Evolutionary conservation across 2,113 vertebrate species (phyloP).

Genomic region (Azemiops feae): DNA sequence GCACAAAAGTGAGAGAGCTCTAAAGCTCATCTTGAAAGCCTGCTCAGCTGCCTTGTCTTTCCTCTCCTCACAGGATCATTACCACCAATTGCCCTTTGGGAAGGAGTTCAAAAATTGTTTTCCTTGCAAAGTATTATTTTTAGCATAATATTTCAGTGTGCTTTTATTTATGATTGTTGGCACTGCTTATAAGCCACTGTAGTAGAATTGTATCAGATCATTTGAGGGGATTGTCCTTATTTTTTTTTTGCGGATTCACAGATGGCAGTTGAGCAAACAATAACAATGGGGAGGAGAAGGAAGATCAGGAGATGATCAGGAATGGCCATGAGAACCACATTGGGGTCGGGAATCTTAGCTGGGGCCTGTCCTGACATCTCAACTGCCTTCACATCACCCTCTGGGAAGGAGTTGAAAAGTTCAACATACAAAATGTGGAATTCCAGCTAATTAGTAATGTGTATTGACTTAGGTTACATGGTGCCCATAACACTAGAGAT

Average conservation of each 20-base stretch:
- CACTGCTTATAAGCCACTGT: background rate
- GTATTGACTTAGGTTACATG: background rate
- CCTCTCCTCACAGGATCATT: background rate
- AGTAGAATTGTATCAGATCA: background rate
- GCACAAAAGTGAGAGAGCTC: background rate
- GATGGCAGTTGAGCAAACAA: background rate
- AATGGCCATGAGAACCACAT: background rate
- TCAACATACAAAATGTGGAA: background rate
- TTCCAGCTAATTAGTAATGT: background rate
- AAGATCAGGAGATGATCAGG: background rate
- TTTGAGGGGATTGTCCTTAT: background rate
- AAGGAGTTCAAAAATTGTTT: background rate
- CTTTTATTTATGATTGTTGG: background rate
- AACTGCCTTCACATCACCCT: background rate
- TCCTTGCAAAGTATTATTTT: background rate
- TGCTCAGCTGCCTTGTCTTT: background rate
- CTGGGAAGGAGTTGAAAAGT: background rate
- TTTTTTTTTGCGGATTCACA: background rate
- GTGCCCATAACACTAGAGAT: background rate
- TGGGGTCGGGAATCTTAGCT: background rate
- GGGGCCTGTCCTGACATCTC: background rate
- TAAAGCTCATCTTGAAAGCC: background rate
- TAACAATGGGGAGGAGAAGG: background rate
- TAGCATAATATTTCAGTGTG: background rate
- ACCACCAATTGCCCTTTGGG: background rate